Base-by-base conservation (phyloP, 2,113 vertebrate species). In the Coturnix japonica region DNA sequence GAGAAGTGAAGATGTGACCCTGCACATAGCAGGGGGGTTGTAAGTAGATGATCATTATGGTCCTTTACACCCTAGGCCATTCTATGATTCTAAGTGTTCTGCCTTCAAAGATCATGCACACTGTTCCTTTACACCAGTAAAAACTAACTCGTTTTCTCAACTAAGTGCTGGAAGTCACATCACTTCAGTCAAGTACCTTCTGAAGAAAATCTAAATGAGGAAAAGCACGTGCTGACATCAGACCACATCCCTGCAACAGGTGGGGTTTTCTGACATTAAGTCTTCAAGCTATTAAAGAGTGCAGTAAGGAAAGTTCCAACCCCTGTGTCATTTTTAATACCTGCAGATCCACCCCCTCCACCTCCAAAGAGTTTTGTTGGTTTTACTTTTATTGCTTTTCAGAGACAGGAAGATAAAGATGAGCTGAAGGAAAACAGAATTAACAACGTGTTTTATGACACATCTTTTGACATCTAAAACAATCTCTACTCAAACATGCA, bases 351-450 rank as follows among this genome's bases (percentile, higher is more conserved):
- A 39, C 37, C 18, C 19, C 23, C 19, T 51, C n/a, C 44, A 19
- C 26, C 64, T 66, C 35, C 67, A 76, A 18, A 5, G 51, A 69
- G 21, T 65, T 87, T 22, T 64, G 28, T 2, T 46, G 35, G 30
- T 46, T 82, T 79, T 75, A 63, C 30, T 91, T 69, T 82, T 21
- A 69, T 37, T n/a, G 41, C 31, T 85, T 90, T 89, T 63, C 75
- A 82, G 88, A 28, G 46, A 93, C 85, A 95, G 28, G 35, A 67
- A 39, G 41, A 76, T 64, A 41, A 81, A 85, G 75, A 5, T 35
- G 44, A 89, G 31, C 20, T 46, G 46, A 53, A 83, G 2, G 37
- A 80, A 77, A 77, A 51, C 14, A 12, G 16, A 23, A 81, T 2
- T 66, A 53, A 75, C 57, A 81, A 37, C 10, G 37, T 37, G 53